Conservation (phyloP, 2,888 invertebrate genomes). For the Amphimallon solstitiale region DNA sequence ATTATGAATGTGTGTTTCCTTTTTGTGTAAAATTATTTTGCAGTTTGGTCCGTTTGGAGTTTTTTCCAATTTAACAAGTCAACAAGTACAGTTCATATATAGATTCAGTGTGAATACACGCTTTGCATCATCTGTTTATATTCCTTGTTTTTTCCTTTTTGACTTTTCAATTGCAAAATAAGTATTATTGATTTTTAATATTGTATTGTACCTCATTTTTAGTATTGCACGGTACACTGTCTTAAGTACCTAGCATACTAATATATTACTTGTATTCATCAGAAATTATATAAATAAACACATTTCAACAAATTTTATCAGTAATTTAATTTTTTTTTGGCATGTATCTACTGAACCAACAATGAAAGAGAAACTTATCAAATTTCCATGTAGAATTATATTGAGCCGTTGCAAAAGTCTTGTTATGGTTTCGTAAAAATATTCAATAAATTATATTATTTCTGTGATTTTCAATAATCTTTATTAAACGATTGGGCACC, state of each 20-base stretch:
- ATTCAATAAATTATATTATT: too few species aligned
- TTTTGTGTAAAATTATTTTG: slow-evolving; percentile 40
- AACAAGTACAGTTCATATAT: not conserved
- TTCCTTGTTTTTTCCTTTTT: slow-evolving; percentile 10
- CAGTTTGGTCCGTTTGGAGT: slow-evolving; percentile 23
- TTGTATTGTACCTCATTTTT: slow-evolving; percentile 41
- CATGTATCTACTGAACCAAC: slow-evolving; percentile 51
- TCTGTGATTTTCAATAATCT: too few species aligned
- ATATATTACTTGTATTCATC: slow-evolving; percentile 41
- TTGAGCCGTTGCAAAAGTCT: too few species aligned
- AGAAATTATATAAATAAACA: slow-evolving; percentile 47
- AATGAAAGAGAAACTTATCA: not conserved
- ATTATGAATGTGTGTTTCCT: slow-evolving; percentile 34
- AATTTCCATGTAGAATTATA: slow-evolving; percentile 1
- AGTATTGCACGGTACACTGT: slow-evolving; percentile 40
- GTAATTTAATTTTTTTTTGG: slow-evolving; percentile 46
- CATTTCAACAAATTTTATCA: slow-evolving; percentile 42
- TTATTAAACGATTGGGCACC: too few species aligned
- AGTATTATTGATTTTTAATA: slow-evolving; percentile 37
- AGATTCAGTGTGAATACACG: slow-evolving; percentile 10
- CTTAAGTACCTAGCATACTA: slow-evolving; percentile 41
- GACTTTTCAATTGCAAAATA: slow-evolving; percentile 39
- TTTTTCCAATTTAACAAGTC: slow-evolving; percentile 9
- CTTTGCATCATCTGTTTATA: slow-evolving; percentile 30
- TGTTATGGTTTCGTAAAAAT: too few species aligned